Percentiles rank a stretch among this genome's conserved stretches.
These are phyloP conservation scores for Chaitophorus viminalis DNA, from an alignment of 2,888 invertebrate species.

Conservation along the genomic window DNA sequence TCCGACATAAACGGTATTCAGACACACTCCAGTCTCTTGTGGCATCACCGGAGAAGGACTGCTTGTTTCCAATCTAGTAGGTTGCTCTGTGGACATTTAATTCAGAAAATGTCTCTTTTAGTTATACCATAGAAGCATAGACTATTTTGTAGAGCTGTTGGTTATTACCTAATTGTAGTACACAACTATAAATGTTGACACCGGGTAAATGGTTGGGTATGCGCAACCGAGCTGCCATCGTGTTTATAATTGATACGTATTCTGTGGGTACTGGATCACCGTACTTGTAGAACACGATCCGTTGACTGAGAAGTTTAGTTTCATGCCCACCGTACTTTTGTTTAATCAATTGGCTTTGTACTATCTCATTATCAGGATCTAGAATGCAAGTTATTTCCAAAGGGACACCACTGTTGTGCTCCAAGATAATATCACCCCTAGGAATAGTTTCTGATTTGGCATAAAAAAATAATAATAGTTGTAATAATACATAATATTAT, in stretches of 20 bases:
- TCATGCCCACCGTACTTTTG: constrained; percentile 66
- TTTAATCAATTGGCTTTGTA: constrained; percentile 67
- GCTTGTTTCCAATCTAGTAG: constrained; percentile 54
- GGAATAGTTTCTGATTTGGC: constrained; percentile 68
- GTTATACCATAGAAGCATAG: background rate
- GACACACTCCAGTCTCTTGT: constrained; percentile 68
- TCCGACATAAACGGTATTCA: constrained; percentile 72
- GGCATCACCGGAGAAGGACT: constrained; percentile 61
- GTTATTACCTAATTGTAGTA: constrained; percentile 66
- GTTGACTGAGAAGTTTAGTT: constrained; percentile 69
- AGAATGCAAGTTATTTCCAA: constrained; percentile 76
- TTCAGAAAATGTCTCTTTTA: too few species aligned
- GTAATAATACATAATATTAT: background rate
- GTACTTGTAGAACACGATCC: constrained; percentile 69
- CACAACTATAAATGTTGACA: constrained; percentile 71
- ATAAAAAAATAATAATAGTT: background rate
- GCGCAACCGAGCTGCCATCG: constrained; percentile 73
- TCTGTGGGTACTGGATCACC: constrained; percentile 67
- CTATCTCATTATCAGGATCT: constrained; percentile 66
- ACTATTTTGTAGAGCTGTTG: constrained; percentile 60
- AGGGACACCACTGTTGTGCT: constrained; percentile 70
- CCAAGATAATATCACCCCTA: constrained; percentile 71
- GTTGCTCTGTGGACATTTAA: constrained; percentile 20
- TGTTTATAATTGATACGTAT: constrained; percentile 72
- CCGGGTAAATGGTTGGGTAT: constrained; percentile 71